A percentile compares a stretch with the other conserved stretches of the same genome.
These are phyloP conservation scores for Falco rusticolus DNA, from an alignment of 2,797 vertebrate species.

Conservation along the genomic window DNA sequence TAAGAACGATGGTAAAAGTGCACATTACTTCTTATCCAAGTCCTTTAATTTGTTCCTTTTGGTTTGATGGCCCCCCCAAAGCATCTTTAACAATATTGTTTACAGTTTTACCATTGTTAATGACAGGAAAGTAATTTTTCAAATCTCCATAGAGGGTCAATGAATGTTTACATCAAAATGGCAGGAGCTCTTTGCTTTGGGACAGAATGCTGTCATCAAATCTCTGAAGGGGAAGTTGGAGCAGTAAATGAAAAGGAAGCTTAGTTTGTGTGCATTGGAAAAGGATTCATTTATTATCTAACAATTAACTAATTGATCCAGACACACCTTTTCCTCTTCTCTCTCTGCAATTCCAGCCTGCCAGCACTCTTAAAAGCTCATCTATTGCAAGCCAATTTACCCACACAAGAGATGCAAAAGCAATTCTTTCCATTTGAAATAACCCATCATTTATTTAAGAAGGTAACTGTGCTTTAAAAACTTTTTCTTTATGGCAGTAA, in stretches of 20 bases:
- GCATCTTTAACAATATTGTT: not conserved
- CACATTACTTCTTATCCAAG: not conserved
- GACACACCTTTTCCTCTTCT: constrained; percentile 24
- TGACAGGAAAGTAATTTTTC: not conserved
- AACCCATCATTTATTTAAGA: constrained; percentile 14
- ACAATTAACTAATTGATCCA: constrained; percentile 21
- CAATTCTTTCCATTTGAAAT: constrained; percentile 3
- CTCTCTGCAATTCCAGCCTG: not conserved
- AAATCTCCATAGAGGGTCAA: not conserved
- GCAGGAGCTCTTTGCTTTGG: not conserved
- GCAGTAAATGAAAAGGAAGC: constrained; percentile 23
- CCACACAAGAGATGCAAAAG: not conserved
- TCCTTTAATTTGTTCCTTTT: not conserved
- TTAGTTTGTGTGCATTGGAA: not conserved
- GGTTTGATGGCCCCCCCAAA: not conserved
- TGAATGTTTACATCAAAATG: not conserved
- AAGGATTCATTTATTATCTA: not conserved
- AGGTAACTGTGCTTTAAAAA: not conserved
- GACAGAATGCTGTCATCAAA: not conserved
- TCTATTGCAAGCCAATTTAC: not conserved
- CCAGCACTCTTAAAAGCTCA: not conserved
- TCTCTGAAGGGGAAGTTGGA: not conserved
- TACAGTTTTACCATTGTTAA: not conserved
- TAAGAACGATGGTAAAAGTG: not conserved
- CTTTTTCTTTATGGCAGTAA: not conserved